Evolutionary conservation across 2,888 invertebrate genomes (phyloP), one percentile per base, ranked within the genome.

Genomic region (Xylota segnis): DNA sequence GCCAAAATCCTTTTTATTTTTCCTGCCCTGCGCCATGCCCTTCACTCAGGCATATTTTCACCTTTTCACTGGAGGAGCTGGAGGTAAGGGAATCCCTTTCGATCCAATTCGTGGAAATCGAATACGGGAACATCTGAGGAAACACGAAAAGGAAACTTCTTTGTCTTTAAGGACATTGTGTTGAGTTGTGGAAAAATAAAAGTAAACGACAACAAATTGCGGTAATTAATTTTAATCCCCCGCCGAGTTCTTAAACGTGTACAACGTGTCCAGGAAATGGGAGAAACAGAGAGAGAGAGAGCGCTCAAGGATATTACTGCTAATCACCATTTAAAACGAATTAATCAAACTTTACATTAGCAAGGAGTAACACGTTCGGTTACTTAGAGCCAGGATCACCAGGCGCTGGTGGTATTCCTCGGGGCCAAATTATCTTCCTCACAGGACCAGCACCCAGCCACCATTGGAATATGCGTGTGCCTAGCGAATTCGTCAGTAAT

Each of bases 401-500:
- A 6, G 43, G 14, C 29, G 43, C n/a, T n/a, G n/a, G 10, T 14
- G 54, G 29, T 40, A 65, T 50, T 56, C 29, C 23, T 50, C 7
- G 16, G 14, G 37, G 34, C 56, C 6, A 10, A 37, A 58, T 58
- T 58, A 37, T 43, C 43, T 43, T 43, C 14, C 43, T 43, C 6
- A 6, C 43, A 14, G 43, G 43, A 43, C 43, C 2, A 54, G 0
- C 10, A 5, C 9, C 56, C 1, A 34, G n/a, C 56, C 56, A 56
- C 34, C 58, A 5, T 14, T 14, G 34, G 9, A 54, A 32, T 18
- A 56, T 76, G 76, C 76, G 63, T 58, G 47, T 40, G 56, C 56
- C 50, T 65, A 40, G 58, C 43, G 66, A 77, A 83, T 83, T 77
- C 77, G 72, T 77, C 77, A 54, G 77, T 66, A 83, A 83, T 83